Evolutionary conservation across 2,888 invertebrate species (phyloP).

Genomic region (Tetheella fluctuosa): DNA sequence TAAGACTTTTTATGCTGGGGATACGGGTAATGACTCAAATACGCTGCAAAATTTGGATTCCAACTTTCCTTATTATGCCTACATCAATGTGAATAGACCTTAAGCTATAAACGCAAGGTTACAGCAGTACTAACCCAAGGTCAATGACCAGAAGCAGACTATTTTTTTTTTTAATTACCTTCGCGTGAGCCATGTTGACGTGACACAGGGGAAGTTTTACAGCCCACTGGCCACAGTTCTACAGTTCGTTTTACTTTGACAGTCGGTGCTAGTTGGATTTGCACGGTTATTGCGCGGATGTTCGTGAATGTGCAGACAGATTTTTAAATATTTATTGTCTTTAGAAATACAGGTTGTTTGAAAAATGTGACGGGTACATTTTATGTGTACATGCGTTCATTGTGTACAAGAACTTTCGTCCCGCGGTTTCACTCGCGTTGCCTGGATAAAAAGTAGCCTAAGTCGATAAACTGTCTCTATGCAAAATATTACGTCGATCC

Average conservation of each 20-base stretch:
- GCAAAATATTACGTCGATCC: no score
- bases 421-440: no score
- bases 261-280: slow-evolving; percentile 13
- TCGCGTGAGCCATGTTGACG: slow-evolving; percentile 42
- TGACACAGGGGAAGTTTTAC: slow-evolving; percentile 45
- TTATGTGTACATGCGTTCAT: no score
- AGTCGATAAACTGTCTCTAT: no score
- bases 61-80: background rate
- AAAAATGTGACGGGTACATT: background rate
- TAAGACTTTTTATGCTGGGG: no score
- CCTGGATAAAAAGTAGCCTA: no score
- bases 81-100: background rate
- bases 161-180: slow-evolving; percentile 44
- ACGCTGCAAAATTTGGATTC: no score
- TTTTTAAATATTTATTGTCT: background rate
- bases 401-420: no score
- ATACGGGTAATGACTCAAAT: no score
- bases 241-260: slow-evolving; percentile 44
- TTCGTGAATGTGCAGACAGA: background rate
- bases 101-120: background rate
- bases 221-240: slow-evolving; percentile 30
- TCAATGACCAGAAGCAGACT: slow-evolving; percentile 15
- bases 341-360: background rate
- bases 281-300: background rate
- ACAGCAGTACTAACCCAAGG: background rate